Base-by-base conservation (phyloP, 2,888 invertebrate species). In the Drosophila maculinotata region DNA sequence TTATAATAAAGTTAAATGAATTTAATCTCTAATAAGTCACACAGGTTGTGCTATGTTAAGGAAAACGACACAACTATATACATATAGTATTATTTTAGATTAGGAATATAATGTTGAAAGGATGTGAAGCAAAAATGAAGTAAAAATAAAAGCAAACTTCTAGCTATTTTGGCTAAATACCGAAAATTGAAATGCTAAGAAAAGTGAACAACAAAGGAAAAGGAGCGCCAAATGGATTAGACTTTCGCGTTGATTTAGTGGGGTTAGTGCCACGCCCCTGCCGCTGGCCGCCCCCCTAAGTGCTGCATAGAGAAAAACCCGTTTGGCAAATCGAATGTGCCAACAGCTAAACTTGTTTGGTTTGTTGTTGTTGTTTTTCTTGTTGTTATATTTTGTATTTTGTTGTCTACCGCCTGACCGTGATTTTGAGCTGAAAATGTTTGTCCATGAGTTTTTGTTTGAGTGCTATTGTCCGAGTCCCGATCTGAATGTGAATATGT, bases 201-300 rank as follows among this genome's bases (percentile, higher is more conserved):
- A 49, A 20, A 39, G 10, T 5, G 2, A 10, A 41, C 45, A 15
- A 23, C 17, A 31, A 39, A 28, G n/a, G n/a, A 52, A 68, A 53
- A 51, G 62, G 54, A 57, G 48, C 52, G 30, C 52, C 62, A 47
- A 57, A 58, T 72, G 58, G 42, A 76, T 62, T 69, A 67, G 44
- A 62, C 59, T 48, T 79, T 71, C 56, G 59, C 44, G 65, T 70
- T 68, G 75, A 79, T 78, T 76, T 69, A 59, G 76, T 62, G 80
- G 68, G 76, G 68, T 70, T 67, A 69, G 68, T 79, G 83, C 72
- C 80, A 80, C 83, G 75, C 83, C 80, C 80, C 64, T 65, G 45
- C 14, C 25, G 52, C 41, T 10, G 31, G 30, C 48, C 63, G 69
- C 73, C 69, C 73, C 69, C 35, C 45, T 48, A 9, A 8, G 9